These are phyloP conservation scores for Nezara viridula DNA, from an alignment of 2,888 invertebrate species.

Conservation along the genomic window DNA sequence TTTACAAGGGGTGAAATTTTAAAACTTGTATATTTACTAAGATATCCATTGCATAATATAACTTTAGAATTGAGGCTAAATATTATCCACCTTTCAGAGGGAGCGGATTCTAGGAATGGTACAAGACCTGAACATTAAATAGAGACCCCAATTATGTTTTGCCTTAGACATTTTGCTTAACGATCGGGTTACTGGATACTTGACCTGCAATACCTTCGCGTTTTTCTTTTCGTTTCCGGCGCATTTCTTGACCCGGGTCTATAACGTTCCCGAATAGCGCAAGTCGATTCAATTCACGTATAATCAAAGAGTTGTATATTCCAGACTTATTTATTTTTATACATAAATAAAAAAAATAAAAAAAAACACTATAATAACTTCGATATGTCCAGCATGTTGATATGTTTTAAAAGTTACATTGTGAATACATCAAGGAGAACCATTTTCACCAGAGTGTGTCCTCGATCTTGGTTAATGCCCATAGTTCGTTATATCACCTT, in stretches of 20 bases:
- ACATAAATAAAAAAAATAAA: neutral
- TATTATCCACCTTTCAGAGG: too few relatives aligned
- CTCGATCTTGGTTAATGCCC: neutral
- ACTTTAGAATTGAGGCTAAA: too few relatives aligned
- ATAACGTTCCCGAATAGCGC: neutral
- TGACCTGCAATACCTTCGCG: slow-evolving; percentile 36
- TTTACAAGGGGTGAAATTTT: too few relatives aligned
- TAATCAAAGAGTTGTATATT: too few relatives aligned
- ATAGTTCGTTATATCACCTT: slow-evolving; percentile 9
- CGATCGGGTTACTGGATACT: slow-evolving; percentile 5
- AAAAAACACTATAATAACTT: neutral
- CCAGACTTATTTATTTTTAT: too few relatives aligned
- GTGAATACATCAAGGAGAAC: neutral
- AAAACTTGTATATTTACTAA: too few relatives aligned
- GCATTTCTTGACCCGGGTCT: neutral
- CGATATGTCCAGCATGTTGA: neutral
- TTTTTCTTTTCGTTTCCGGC: slow-evolving; percentile 30
- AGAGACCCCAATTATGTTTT: neutral
- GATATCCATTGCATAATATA: too few relatives aligned
- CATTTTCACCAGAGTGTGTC: neutral
- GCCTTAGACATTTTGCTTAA: neutral
- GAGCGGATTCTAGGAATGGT: neutral
- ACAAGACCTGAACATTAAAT: neutral
- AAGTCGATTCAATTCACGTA: too few relatives aligned
- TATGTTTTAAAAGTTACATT: neutral